Percentiles rank a stretch among this genome's conserved stretches.
These are phyloP conservation scores for Agrenia bidenticulata DNA, from an alignment of 2,888 invertebrate genomes.

Conservation along the genomic window DNA sequence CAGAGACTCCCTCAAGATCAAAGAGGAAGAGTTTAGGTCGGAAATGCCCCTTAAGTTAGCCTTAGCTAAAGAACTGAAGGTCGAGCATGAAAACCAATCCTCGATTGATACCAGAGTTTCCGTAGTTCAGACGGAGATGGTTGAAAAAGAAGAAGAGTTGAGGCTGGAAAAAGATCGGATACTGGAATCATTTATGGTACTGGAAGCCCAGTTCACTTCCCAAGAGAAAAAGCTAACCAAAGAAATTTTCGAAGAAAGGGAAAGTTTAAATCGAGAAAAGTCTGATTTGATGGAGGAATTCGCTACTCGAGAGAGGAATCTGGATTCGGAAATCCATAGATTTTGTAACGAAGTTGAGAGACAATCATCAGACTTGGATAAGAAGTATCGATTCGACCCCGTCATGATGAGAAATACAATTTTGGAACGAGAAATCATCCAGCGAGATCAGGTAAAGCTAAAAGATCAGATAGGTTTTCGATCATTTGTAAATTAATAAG, in stretches of 20 bases:
- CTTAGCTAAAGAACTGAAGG: too few relatives aligned
- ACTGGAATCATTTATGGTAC: background rate
- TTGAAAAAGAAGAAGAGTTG: background rate
- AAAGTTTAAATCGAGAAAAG: background rate
- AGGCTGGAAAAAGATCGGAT: background rate
- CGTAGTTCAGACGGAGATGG: too few relatives aligned
- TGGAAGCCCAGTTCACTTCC: background rate
- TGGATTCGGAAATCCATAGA: background rate
- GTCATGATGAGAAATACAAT: background rate
- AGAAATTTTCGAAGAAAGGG: slow-evolving; percentile 1
- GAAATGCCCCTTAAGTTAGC: background rate
- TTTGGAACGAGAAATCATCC: background rate
- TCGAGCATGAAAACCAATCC: too few relatives aligned
- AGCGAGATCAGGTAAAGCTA: slow-evolving; percentile 8
- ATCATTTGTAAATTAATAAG: too few relatives aligned
- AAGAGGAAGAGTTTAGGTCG: background rate
- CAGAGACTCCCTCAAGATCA: background rate
- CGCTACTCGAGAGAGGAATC: background rate
- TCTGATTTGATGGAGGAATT: background rate
- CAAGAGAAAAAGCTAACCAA: slow-evolving; percentile 4
- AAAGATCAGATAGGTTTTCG: too few relatives aligned
- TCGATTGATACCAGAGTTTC: too few relatives aligned
- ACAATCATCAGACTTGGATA: background rate
- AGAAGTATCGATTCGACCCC: background rate
- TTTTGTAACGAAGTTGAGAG: slow-evolving; percentile 1